Evolutionary conservation across 1,140 invertebrate genomes (phyloP), one percentile per base, ranked within the genome.

Genomic region (Gryon sp.): DNA sequence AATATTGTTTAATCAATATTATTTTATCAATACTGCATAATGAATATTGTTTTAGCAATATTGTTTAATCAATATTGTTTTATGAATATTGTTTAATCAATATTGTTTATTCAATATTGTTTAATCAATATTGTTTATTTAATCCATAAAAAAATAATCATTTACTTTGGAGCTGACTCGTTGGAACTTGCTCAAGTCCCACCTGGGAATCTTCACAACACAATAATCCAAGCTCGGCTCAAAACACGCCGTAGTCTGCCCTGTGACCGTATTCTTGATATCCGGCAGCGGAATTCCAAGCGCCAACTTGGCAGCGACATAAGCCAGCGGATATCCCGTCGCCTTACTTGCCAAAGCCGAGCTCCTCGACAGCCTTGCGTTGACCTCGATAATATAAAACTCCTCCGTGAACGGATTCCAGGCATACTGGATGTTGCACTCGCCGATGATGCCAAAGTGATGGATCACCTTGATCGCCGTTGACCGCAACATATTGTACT

Each of bases 401-500:
- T 99, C 94, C 84, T 98, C 95, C 6, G 95, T 96, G 52, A 93
- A 88, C 0, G 98, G 98, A 90, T 96, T 98, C 0, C 99, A 86
- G 0, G 99, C 99, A 88, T 99, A 99, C 87, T 99, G 99, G 72
- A 99, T 99, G 84, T 99, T 99, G 83, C 99, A 99, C 88, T 99
- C 98, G 7, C 99, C 99, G 5, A 99, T 94, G 22, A 99, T 93
- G 2, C 95, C 96, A 68, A 99, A 94, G 89, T 99, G 96, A 26
- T 96, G 90, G 52, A 99, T 98, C 0, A 99, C 97, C 87, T 98
- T 98, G 4, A 99, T 93, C 0, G 99, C 97, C 7, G 97, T 98
- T 16, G 93, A 94, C 38, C 99, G 89, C 1, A 99, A 89, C 91
- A 96, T 94, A 80, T 99, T 97, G 85, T 99, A 99, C 82, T 99